These are phyloP conservation scores for Mactromeris polynyma DNA, from an alignment of 2,888 invertebrate species.

Conservation along the genomic window DNA sequence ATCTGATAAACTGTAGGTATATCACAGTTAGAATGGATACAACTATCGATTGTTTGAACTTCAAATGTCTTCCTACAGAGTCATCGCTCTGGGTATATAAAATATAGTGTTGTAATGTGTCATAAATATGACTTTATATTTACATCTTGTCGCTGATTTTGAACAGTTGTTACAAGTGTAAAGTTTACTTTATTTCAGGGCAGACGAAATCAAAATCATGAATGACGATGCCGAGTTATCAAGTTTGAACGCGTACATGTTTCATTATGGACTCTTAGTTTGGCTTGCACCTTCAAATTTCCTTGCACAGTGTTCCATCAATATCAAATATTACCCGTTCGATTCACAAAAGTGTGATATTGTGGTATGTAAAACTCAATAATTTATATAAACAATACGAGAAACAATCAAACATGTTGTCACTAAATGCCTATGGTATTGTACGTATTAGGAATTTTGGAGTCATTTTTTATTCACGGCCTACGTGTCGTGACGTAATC, in stretches of 20 bases:
- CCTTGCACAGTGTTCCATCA: neutral
- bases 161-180: too few species aligned
- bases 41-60: neutral
- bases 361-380: neutral
- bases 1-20: neutral
- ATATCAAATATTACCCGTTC: slow-evolving; percentile 19
- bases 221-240: neutral
- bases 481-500: neutral
- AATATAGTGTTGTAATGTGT: too few species aligned
- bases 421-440: neutral
- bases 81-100: too few species aligned
- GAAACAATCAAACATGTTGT: neutral
- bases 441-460: neutral
- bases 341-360: slow-evolving; percentile 24
- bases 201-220: neutral
- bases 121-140: too few species aligned
- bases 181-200: neutral
- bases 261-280: neutral
- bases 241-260: neutral
- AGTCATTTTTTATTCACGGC: neutral
- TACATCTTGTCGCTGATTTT: too few species aligned
- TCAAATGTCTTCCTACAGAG: too few species aligned
- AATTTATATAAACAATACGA: neutral
- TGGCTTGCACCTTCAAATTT: slow-evolving; percentile 3
- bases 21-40: neutral